Conservation (phyloP, 2,113 vertebrate species). For the Ochotona curzoniae region DNA sequence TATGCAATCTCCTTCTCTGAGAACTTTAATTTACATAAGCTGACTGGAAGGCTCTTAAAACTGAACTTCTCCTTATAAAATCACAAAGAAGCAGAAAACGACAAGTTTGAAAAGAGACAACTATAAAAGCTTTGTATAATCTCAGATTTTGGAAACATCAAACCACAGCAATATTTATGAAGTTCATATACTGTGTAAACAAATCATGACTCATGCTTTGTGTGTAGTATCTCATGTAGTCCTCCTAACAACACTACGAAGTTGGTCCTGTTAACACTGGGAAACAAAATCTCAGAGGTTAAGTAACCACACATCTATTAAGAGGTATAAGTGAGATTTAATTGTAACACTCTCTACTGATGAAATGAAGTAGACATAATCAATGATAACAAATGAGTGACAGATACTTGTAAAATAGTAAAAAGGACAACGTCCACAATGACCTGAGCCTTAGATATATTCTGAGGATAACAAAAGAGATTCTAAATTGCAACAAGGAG, state of each 20-base stretch:
- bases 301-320: conserved; percentile 48
- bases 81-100: conserved; percentile 47
- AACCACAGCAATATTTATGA: conserved; percentile 19
- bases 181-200: neutral
- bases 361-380: conserved; percentile 21
- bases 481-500: conserved; percentile 41
- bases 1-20: conserved; percentile 53
- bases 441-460: neutral
- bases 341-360: neutral
- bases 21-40: conserved; percentile 63
- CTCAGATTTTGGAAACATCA: conserved; percentile 35
- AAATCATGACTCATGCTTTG: conserved; percentile 6
- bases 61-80: conserved; percentile 60
- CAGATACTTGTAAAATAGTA: conserved; percentile 23
- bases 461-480: conserved; percentile 25
- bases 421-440: conserved; percentile 38
- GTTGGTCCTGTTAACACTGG: neutral
- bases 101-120: conserved; percentile 36
- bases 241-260: neutral
- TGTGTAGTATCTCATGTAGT: conserved; percentile 40
- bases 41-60: conserved; percentile 59
- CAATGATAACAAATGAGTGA: neutral
- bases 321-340: neutral
- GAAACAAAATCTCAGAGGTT: conserved; percentile 33
- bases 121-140: conserved; percentile 36